Percentiles rank a stretch among this genome's conserved stretches.
phyloP scores from a whole-genome alignment of 2,113 vertebrate species.

The Vidua chalybeata region DNA sequence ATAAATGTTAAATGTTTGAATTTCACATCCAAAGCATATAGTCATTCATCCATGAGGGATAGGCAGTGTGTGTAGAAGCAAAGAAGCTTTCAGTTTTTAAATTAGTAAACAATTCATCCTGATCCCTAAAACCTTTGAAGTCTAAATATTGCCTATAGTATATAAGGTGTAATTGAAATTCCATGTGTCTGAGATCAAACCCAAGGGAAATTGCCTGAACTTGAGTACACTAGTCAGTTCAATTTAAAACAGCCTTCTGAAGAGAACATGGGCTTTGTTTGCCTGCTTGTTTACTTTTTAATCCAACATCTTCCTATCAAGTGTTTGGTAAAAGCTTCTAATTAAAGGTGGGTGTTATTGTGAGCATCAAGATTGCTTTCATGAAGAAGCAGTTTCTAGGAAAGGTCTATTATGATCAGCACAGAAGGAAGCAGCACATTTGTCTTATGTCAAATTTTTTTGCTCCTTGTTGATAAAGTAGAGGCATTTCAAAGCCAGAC shows the following conservation, averaged over 20 bases:
- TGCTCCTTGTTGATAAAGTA: background rate
- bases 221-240: background rate
- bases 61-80: background rate
- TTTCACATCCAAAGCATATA: background rate
- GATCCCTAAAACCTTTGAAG: conserved; percentile 26
- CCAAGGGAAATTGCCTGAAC: conserved; percentile 3
- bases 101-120: background rate
- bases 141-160: conserved; percentile 6
- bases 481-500: background rate
- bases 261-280: background rate
- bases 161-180: conserved; percentile 29
- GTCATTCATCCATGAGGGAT: accelerated
- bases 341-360: background rate
- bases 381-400: background rate
- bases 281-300: background rate
- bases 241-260: background rate
- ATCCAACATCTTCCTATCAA: background rate
- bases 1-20: background rate
- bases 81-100: background rate
- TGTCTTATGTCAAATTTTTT: background rate
- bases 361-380: background rate
- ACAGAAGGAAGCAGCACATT: background rate
- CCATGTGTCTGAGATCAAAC: background rate
- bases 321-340: background rate
- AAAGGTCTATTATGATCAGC: background rate